Base-by-base conservation (phyloP, 2,888 invertebrate species). In the Dicyrtomina minuta region DNA sequence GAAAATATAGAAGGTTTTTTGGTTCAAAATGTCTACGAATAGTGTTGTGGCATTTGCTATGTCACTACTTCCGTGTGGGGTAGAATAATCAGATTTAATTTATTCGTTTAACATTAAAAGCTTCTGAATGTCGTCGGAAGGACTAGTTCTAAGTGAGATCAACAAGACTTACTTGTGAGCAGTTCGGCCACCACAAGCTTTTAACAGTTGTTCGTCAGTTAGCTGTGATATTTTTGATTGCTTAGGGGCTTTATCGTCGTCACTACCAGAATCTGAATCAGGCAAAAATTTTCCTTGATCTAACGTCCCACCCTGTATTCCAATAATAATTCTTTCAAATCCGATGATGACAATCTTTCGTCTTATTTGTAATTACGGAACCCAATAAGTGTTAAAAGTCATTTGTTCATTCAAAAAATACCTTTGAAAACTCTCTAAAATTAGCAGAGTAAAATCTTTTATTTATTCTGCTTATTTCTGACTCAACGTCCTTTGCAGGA, bases 131-230 rank as follows among this genome's bases (percentile, higher is more conserved):
- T n/a, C n/a, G n/a, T n/a, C n/a, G n/a, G n/a, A n/a, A n/a, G n/a
- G n/a, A n/a, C n/a, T n/a, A n/a, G n/a, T n/a, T n/a, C n/a, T n/a
- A n/a, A n/a, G n/a, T n/a, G n/a, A n/a, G n/a, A n/a, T n/a, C n/a
- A n/a, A n/a, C n/a, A n/a, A n/a, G n/a, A 79, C 84, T 82, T 84
- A 89, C 89, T 93, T 93, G 82, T 93, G 93, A 1, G 90, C 91
- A 1, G 93, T 93, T 77, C 92, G 84, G 2, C 91, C 90, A 59
- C 87, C 89, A 81, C 93, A 93, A 0, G 89, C 89, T 43, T 86
- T 86, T 81, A 91, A 91, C 39, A 93, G 81, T 78, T 92, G 88
- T 69, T 92, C 92, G 82, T 93, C 92, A 0, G 88, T 88, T 77
- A 92, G 79, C 60, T 58, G 61, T 49, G 72, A 72, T 49, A 75